phyloP scores from a whole-genome alignment of 2,113 vertebrate species.

The Synchiropus splendidus region DNA sequence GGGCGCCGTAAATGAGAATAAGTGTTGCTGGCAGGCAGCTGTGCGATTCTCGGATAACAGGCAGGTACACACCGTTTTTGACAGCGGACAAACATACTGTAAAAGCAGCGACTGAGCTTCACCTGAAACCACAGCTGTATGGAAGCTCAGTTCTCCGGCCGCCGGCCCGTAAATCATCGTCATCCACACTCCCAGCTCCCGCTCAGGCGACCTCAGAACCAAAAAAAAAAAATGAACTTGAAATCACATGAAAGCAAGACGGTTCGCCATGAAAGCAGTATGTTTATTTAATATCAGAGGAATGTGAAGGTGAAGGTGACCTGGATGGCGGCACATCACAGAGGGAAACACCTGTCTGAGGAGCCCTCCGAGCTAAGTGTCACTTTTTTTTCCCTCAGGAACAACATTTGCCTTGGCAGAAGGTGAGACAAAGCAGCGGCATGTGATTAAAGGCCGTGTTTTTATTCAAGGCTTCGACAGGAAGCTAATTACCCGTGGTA shows the following conservation, averaged over 20 bases:
- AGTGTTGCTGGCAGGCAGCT: constrained; percentile 9
- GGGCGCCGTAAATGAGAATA: constrained; percentile 8
- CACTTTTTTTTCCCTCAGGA: constrained; percentile 28
- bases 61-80: constrained; percentile 15
- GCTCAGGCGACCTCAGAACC: constrained; percentile 30
- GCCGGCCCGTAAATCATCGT: constrained; percentile 47
- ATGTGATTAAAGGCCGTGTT: constrained; percentile 81
- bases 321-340: constrained; percentile 39
- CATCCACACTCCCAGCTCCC: constrained; percentile 38
- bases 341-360: constrained; percentile 60
- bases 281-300: constrained; percentile 63
- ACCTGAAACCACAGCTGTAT: constrained; percentile 16
- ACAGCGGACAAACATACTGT: constrained; percentile 21
- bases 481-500: constrained; percentile 92
- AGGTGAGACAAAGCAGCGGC: constrained; percentile 79
- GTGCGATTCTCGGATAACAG: constrained; percentile 12
- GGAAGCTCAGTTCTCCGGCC: constrained; percentile 18
- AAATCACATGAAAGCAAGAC: constrained; percentile 40
- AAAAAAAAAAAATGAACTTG: constrained; percentile 26
- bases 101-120: constrained; percentile 9
- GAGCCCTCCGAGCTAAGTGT: constrained; percentile 54
- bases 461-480: constrained; percentile 83
- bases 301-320: constrained; percentile 58
- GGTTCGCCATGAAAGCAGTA: constrained; percentile 1
- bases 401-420: constrained; percentile 87